Evolutionary conservation across 2,797 vertebrate species (phyloP).

Genomic region (Momotus momota): DNA sequence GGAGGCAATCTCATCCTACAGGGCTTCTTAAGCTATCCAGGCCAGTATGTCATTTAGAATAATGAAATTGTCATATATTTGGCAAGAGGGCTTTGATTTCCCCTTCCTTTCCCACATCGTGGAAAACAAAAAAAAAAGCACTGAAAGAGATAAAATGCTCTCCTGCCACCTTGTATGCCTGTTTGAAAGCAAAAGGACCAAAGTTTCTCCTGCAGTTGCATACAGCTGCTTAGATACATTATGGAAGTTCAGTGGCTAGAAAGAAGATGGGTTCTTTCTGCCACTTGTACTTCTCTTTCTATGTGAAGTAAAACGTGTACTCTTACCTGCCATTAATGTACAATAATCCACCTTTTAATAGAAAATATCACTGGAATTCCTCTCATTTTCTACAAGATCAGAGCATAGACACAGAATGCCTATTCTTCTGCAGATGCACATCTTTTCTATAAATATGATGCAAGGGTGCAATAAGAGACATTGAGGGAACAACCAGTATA

Average conservation of each 20-base stretch:
- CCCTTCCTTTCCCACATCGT: not conserved
- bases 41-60: not conserved
- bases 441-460: not conserved
- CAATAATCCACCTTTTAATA: not conserved
- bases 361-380: not conserved
- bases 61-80: constrained; percentile 6
- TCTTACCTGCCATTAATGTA: not conserved
- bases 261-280: not conserved
- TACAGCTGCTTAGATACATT: not conserved
- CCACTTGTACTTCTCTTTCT: not conserved
- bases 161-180: not conserved
- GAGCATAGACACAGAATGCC: not conserved
- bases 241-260: not conserved
- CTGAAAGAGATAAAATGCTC: not conserved
- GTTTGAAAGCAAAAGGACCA: not conserved
- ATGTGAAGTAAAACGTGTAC: not conserved
- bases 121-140: not conserved
- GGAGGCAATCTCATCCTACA: not conserved
- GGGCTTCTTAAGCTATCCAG: not conserved
- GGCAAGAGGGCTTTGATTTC: not conserved
- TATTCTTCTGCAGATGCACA: not conserved
- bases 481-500: not conserved
- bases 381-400: not conserved
- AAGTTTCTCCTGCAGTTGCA: not conserved
- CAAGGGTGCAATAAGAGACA: not conserved